Base-by-base conservation (phyloP, 1,140 invertebrate genomes). In the Heliothis subflexa region DNA sequence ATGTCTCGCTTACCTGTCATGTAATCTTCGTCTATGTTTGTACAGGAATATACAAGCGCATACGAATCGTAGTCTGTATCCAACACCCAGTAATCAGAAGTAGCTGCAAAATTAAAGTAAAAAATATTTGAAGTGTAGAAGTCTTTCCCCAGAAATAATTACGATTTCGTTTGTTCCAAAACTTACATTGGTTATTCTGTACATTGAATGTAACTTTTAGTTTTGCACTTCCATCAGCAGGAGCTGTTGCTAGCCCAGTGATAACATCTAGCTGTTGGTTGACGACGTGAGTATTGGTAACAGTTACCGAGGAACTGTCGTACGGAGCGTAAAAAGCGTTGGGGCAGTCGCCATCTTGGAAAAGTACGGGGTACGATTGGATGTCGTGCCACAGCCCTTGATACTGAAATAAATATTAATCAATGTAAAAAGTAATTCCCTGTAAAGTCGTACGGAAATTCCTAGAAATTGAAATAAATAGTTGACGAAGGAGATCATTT, bases 61-160 rank as follows among this genome's bases (percentile, higher is more conserved):
- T 91, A 93, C 0, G 80, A 77, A 0, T 18, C 47, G 50, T 94
- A 94, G 73, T 94, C 88, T 7, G 93, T 94, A 0, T 76, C 80
- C 21, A 94, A 73, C 0, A 94, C 89, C 91, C 91, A 93, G 78
- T 93, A 93, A 7, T 96, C 95, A 0, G 95, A 74, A 14, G 78
- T 78, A 16, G 72, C 88, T 90, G 81, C 52, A 85, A 87, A 49
- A 59, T 33, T 66, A 49, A 75, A 40, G 59, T 70, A 47, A 75
- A 25, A 55, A 3, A 55, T 11, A 54, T 40, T 40, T 66, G 18
- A 66, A 66, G 21, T 3, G 7, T 40, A 40, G 7, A 40, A 12
- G 55, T 57, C 9, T 57, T 21, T 11, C 16, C 55, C 18, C 10
- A 57, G 11, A 55, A 5, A 21, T 57, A 25, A 12, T 12, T 21